Percentiles rank a stretch among this genome's conserved stretches.
These are phyloP conservation scores for Mesitornis unicolor DNA, from an alignment of 2,113 vertebrate species.

Conservation along the genomic window DNA sequence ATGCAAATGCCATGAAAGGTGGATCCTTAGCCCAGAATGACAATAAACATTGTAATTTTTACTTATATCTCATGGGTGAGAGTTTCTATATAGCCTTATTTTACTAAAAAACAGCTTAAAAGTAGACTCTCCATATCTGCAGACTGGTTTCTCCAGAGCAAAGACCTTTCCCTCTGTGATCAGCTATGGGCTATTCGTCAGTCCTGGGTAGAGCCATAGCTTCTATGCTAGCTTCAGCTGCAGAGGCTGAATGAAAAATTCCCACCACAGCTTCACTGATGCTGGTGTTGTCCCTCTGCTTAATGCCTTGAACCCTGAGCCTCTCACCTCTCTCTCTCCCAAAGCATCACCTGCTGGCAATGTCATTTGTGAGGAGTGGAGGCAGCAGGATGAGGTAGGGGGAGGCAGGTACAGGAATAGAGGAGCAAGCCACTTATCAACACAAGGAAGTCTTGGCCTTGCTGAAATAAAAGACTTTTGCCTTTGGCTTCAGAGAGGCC, in stretches of 20 bases:
- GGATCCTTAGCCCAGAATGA: background rate
- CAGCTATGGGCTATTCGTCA: background rate
- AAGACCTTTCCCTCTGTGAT: background rate
- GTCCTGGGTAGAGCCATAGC: background rate
- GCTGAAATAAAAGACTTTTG: background rate
- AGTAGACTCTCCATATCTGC: background rate
- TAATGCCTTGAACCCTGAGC: background rate
- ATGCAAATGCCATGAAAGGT: background rate
- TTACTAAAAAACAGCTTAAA: background rate
- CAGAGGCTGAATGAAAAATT: background rate
- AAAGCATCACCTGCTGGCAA: background rate
- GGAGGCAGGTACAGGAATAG: background rate
- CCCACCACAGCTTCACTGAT: background rate
- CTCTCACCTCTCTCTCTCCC: background rate
- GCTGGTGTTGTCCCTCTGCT: background rate
- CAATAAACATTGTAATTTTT: accelerated
- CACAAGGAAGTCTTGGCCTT: background rate
- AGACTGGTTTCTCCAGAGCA: background rate
- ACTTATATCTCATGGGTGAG: background rate
- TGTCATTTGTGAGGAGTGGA: background rate
- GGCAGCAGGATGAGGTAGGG: background rate
- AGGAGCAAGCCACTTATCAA: background rate
- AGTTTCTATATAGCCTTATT: background rate
- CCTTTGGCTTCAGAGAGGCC: background rate
- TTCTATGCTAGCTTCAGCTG: background rate